Evolutionary conservation across 2,797 vertebrate genomes (phyloP), one percentile per base, ranked within the genome.

Genomic region (Eospalax fontanierii): DNA sequence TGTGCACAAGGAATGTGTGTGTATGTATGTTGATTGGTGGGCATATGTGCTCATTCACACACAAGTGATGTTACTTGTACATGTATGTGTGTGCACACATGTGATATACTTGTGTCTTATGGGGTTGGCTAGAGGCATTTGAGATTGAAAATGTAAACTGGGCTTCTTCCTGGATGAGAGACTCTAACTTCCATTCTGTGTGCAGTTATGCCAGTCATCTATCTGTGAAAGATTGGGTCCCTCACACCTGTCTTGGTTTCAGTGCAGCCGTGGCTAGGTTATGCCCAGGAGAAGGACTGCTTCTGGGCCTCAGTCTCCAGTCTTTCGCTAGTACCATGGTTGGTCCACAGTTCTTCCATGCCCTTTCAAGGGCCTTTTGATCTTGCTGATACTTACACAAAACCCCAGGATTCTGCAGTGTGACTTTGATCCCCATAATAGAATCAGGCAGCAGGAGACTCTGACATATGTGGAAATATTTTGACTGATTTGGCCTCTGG

Each of bases 401-500:
- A 97, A 96, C 18, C 61, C 89, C 70, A 57, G 74, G 81, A 93
- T 35, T 92, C 88, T 91, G 96, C 96, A 43, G 26, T 61, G 50
- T 87, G 89, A 86, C 91, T 97, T 98, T 97, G 96, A 97, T 96
- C 54, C 14, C 1, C 33, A 21, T 95, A 96, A 93, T 92, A 97
- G 97, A 97, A 96, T 94, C 96, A 97, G 87, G 79, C 90, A 96
- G 93, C 96, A 95, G 96, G 94, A 84, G 95, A 89, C 79, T 92
- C 68, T 33, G 57, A 81, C 86, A 75, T 61, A 38, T 54, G 90
- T 50, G 2, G 82, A 80, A 81, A 86, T 83, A 78, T 90, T 89
- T 87, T 0, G 1, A 57, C 43, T 91, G 61, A 70, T 57, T 61
- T 93, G 91, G 96, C 89, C 76, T 97, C 94, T 91, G 35, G 38